Percentiles rank a stretch among this genome's conserved stretches.
Evolutionary conservation across 1,140 invertebrate genomes (phyloP).

Genomic region (Physella acuta): DNA sequence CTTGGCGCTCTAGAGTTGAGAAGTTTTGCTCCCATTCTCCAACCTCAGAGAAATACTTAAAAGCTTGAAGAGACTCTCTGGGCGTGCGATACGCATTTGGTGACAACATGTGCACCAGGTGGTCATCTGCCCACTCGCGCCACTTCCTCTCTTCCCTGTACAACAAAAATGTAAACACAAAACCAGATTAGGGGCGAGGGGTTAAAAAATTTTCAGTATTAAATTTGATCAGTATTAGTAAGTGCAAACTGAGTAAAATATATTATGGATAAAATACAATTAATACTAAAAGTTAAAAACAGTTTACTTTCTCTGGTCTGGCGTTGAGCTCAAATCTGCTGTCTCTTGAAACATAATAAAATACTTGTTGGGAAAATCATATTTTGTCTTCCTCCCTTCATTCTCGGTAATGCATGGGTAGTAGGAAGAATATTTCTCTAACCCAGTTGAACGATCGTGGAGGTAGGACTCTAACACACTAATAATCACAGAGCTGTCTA

Average conservation of each 20-base stretch:
- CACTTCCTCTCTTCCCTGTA: constrained; percentile 87
- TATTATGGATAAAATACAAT: too few relatives aligned
- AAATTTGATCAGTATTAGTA: too few relatives aligned
- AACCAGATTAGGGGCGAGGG: too few relatives aligned
- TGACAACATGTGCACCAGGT: constrained; percentile 88
- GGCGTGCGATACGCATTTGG: constrained; percentile 93
- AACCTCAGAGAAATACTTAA: constrained; percentile 63
- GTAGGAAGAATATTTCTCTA: constrained; percentile 76
- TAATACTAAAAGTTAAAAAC: neutral
- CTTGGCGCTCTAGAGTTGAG: constrained; percentile 75
- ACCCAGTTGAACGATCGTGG: constrained; percentile 65
- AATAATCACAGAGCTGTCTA: constrained; percentile 93
- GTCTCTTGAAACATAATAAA: constrained; percentile 83
- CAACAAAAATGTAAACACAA: neutral
- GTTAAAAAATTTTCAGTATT: too few relatives aligned
- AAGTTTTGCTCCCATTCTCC: constrained; percentile 93
- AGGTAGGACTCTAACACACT: constrained; percentile 82
- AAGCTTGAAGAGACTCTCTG: constrained; percentile 69
- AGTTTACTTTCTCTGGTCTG: constrained; percentile 40
- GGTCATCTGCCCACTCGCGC: constrained; percentile 90
- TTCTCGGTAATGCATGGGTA: constrained; percentile 73
- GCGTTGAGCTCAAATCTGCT: constrained; percentile 28
- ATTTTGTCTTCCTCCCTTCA: constrained; percentile 44
- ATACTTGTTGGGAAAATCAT: constrained; percentile 85
- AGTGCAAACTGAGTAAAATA: too few relatives aligned